These are phyloP conservation scores for Grallaria varia DNA, from an alignment of 2,113 vertebrate genomes.

Conservation along the genomic window DNA sequence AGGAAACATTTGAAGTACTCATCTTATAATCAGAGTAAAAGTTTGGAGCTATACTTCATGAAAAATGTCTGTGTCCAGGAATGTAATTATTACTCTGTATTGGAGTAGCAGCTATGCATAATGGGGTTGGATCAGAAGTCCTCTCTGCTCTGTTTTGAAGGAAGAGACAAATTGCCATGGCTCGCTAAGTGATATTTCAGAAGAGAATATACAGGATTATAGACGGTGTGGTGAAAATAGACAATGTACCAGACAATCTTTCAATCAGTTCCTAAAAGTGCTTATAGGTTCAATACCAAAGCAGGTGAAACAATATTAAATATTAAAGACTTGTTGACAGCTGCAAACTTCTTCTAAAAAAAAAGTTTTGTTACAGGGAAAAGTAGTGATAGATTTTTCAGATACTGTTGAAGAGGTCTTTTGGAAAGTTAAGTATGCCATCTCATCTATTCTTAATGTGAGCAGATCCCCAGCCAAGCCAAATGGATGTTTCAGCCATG, in stretches of 20 bases:
- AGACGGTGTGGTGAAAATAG: neutral
- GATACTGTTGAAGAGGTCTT: neutral
- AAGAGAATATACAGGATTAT: neutral
- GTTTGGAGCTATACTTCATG: neutral
- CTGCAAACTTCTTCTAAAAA: constrained; percentile 7
- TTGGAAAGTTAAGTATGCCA: constrained; percentile 18
- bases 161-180: neutral
- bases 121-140: neutral
- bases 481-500: constrained; percentile 46
- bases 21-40: neutral
- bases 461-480: neutral
- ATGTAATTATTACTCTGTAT: neutral
- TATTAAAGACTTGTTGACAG: constrained; percentile 33
- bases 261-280: constrained; percentile 23
- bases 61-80: neutral
- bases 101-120: neutral
- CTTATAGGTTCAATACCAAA: constrained; percentile 16
- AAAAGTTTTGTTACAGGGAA: neutral
- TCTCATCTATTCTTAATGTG: constrained; percentile 56
- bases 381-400: constrained; percentile 2
- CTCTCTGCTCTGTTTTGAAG: neutral
- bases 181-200: neutral
- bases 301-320: constrained; percentile 52
- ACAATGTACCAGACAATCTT: neutral
- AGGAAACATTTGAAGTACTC: neutral